Conservation (phyloP, 2,888 invertebrate genomes). For the Macaria notata region DNA sequence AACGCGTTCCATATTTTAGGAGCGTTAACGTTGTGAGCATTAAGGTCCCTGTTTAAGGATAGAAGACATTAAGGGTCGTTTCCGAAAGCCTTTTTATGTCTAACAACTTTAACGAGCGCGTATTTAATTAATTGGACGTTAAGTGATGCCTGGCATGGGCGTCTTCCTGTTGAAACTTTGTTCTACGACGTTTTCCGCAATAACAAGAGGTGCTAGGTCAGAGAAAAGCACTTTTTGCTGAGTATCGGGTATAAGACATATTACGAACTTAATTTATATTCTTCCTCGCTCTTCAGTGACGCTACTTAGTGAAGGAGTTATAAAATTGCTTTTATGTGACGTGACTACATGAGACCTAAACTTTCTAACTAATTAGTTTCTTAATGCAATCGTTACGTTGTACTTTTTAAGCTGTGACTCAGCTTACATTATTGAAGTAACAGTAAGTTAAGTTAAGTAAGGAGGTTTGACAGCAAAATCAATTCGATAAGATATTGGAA, state of each 20-base stretch:
- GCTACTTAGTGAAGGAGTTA: background rate
- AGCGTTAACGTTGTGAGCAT: conserved; percentile 23
- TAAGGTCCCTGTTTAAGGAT: conserved; percentile 18
- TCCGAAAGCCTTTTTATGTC: conserved; percentile 3
- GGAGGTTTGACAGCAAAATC: no score
- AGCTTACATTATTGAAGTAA: no score
- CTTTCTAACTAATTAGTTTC: no score
- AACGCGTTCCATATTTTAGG: conserved; percentile 23
- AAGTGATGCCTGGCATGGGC: background rate
- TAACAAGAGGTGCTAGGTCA: background rate
- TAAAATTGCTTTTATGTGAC: no score
- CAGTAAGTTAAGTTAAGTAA: no score
- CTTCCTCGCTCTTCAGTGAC: conserved; percentile 1
- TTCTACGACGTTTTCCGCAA: conserved; percentile 5
- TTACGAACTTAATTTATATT: conserved; percentile 1
- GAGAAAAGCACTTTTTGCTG: conserved; percentile 7
- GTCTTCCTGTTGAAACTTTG: conserved; percentile 1
- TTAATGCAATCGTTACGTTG: no score
- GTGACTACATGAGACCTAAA: no score
- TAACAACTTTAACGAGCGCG: background rate
- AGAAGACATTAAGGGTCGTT: conserved; percentile 17
- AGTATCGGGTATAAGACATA: background rate
- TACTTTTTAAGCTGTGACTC: no score
- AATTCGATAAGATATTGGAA: no score
- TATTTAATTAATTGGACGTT: background rate